phyloP scores from a whole-genome alignment of 2,888 invertebrate genomes.

The Ceriagrion tenellum region DNA sequence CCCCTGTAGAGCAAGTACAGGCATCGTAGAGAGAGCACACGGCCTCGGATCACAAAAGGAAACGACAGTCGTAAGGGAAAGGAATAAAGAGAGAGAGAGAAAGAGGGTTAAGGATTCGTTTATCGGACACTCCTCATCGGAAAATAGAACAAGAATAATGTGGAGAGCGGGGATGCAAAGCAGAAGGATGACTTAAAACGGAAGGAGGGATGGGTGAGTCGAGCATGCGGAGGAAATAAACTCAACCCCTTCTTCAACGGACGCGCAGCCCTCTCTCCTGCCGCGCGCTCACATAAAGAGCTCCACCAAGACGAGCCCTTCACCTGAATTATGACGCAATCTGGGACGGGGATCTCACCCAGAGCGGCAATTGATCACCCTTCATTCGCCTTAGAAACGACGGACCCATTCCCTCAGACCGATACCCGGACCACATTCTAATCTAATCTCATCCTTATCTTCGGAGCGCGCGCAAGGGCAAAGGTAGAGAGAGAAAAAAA shows the following conservation, averaged over 20 bases:
- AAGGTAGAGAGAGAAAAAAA: background rate
- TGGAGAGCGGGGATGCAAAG: background rate
- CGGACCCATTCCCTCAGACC: constrained; percentile 16
- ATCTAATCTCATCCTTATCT: constrained; percentile 61
- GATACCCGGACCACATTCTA: constrained; percentile 57
- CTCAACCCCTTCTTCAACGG: background rate
- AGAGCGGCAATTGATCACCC: constrained; percentile 59
- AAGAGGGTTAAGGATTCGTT: constrained; percentile 32
- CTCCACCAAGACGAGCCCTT: background rate
- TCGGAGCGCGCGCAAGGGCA: background rate
- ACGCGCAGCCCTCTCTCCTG: background rate
- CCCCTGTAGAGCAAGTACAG: background rate
- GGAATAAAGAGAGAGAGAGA: background rate
- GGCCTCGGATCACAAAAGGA: background rate
- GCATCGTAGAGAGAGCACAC: background rate
- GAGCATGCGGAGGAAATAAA: background rate
- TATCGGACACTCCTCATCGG: constrained; percentile 43
- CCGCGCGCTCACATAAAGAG: background rate
- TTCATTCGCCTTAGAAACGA: too few relatives aligned
- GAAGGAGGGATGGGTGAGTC: background rate
- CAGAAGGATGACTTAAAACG: background rate
- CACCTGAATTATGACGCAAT: constrained; percentile 65
- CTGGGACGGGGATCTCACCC: constrained; percentile 49
- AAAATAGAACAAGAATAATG: constrained; percentile 24
- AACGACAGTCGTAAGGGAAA: constrained; percentile 28